Conservation (phyloP, 2,888 invertebrate genomes). For the Drosophila vallismaia region DNA sequence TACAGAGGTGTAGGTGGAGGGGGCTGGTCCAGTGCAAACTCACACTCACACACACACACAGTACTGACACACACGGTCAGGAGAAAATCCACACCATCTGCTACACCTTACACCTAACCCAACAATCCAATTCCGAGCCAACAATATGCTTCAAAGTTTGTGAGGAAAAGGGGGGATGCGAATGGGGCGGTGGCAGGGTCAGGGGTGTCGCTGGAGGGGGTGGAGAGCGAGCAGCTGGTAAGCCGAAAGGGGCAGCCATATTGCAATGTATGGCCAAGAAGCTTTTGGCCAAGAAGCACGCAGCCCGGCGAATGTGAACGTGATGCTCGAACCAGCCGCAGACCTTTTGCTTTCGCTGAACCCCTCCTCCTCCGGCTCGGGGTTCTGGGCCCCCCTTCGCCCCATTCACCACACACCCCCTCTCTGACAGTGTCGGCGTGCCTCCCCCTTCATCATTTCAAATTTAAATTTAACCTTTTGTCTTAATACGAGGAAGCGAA, state of each 20-base stretch:
- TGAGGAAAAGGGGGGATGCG: background rate
- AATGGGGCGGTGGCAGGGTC: background rate
- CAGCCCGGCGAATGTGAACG: conserved; percentile 53
- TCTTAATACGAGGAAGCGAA: conserved; percentile 72
- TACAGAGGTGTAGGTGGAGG: background rate
- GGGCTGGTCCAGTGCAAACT: conserved; percentile 17
- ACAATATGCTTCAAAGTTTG: conserved; percentile 66
- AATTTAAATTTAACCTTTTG: conserved; percentile 81
- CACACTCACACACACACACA: conserved; percentile 43
- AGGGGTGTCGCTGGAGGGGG: background rate
- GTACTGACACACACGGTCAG: conserved; percentile 40
- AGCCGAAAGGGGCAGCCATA: conserved; percentile 57
- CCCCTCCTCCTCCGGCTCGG: conserved; percentile 1
- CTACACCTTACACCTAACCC: conserved; percentile 78
- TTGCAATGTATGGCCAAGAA: conserved; percentile 71
- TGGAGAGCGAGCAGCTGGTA: conserved; percentile 26
- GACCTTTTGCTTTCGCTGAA: background rate
- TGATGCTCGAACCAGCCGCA: conserved; percentile 52
- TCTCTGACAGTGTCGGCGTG: background rate
- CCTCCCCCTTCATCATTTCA: conserved; percentile 63
- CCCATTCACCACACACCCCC: conserved; percentile 3
- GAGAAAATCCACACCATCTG: conserved; percentile 71
- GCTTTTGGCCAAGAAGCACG: conserved; percentile 49
- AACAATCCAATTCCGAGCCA: conserved; percentile 76
- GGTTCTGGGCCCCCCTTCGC: conserved; percentile 1